Base-by-base conservation (phyloP, 2,888 invertebrate species). In the Lysandra bellargus region DNA sequence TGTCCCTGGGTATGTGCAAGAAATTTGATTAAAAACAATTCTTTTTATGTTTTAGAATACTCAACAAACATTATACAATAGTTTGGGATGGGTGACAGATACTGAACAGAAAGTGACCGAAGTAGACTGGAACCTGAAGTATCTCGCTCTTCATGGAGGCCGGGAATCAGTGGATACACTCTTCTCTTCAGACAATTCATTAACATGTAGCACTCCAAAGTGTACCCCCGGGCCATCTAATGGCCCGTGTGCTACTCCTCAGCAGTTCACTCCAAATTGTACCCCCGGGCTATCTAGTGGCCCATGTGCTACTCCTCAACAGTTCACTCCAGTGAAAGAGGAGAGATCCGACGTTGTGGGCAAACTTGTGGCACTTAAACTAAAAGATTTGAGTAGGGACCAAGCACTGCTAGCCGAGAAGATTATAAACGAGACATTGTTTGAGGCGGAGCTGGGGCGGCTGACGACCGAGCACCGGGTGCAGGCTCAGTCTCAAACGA, bases 331-430 rank as follows among this genome's bases (percentile, higher is more conserved):
- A 57, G 17, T 57, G 7, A 53, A 76, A 17, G 80, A 81, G 40
- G 80, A 80, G 49, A 78, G 80, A 14, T 80, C 72, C n/a, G 81
- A 81, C n/a, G 61, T 81, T 44, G 74, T 81, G 5, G 80, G 80
- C 23, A 80, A 73, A 79, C 69, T 78, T 30, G 79, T 81, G n/a
- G 80, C 80, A 4, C 44, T 81, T 12, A 81, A 80, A 80, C 77
- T 81, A 23, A 33, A 79, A 14, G 79, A 76, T 7, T 73, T 80
- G 9, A 61, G 76, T 73, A 79, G 78, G 72, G 74, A 75, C 30
- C 79, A 81, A 64, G 78, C 30, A 76, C 69, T 80, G 74, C 49
- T 81, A 2, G 81, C 80, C 4, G 81, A 81, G 78, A 81, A 81
- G 78, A 78, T 80, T 72, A 81, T 81, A 49, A 81, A 81, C 30